Percentiles rank a stretch among this genome's conserved stretches.
Evolutionary conservation across 1,140 invertebrate species (phyloP).

Genomic region (Lordiphosa stackelbergi): DNA sequence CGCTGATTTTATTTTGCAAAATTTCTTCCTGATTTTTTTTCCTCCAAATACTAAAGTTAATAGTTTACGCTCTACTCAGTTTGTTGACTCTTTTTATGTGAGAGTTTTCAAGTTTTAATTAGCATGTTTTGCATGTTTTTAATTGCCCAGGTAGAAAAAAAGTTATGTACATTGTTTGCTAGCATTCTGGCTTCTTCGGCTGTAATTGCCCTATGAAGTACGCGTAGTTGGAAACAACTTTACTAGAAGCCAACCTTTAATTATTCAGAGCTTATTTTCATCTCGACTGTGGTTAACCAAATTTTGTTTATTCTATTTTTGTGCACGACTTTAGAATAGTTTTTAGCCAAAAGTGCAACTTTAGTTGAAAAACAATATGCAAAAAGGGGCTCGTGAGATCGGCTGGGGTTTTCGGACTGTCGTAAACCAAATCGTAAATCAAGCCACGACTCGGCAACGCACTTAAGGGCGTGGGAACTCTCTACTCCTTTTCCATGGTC

Average conservation of each 20-base stretch:
- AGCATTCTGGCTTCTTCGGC: not conserved
- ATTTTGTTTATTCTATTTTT: slow-evolving; percentile 1
- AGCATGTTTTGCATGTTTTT: slow-evolving; percentile 21
- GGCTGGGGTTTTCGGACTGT: slow-evolving; percentile 5
- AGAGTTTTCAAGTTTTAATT: slow-evolving; percentile 31
- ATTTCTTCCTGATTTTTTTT: slow-evolving; percentile 21
- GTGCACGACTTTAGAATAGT: slow-evolving; percentile 11
- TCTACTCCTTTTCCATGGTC: not conserved
- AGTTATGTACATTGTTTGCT: slow-evolving; percentile 3
- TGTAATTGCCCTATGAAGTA: slow-evolving; percentile 12
- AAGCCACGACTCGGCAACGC: slow-evolving; percentile 13
- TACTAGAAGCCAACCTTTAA: not conserved
- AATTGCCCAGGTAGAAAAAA: slow-evolving; percentile 7
- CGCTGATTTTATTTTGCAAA: slow-evolving; percentile 39
- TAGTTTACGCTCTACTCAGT: slow-evolving; percentile 20
- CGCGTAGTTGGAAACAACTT: not conserved
- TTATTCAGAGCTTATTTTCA: too few species aligned
- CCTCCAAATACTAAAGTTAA: slow-evolving; percentile 18
- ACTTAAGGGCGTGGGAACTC: slow-evolving; percentile 14
- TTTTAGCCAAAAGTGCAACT: slow-evolving; percentile 15
- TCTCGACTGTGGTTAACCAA: too few species aligned
- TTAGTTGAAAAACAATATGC: not conserved
- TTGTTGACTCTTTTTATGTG: slow-evolving; percentile 1
- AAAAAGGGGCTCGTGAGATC: not conserved
- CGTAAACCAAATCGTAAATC: slow-evolving; percentile 15